Evolutionary conservation across 2,797 vertebrate species (phyloP).

Genomic region (Neomorphus geoffroyi): DNA sequence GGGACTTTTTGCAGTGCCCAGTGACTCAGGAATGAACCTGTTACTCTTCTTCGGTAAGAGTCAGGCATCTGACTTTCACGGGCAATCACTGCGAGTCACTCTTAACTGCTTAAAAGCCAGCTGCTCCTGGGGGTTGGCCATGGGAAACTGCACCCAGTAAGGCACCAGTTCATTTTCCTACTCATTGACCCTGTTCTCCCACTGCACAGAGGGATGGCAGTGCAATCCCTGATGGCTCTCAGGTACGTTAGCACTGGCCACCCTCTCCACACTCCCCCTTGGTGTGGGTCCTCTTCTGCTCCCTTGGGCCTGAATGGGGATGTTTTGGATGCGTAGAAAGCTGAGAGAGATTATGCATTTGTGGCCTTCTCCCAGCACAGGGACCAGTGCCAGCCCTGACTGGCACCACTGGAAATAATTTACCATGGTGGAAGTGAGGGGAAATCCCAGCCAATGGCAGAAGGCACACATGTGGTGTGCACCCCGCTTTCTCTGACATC

Average conservation of each 20-base stretch:
- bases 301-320: background rate
- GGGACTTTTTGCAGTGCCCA: background rate
- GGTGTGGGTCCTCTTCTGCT: background rate
- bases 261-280: background rate
- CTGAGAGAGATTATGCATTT: fast-evolving
- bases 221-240: no score
- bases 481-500: fast-evolving
- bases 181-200: background rate
- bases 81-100: fast-evolving
- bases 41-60: background rate
- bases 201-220: background rate
- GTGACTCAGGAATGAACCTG: fast-evolving
- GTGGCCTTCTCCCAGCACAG: background rate
- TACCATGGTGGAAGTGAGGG: fast-evolving
- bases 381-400: fast-evolving
- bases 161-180: fast-evolving
- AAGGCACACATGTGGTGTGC: fast-evolving
- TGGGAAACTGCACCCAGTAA: no score
- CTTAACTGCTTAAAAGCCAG: background rate
- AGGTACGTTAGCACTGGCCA: fast-evolving
- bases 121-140: background rate
- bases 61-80: fast-evolving
- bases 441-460: background rate
- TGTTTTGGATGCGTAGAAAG: background rate
- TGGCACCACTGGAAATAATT: background rate